Evolutionary conservation across 2,888 invertebrate genomes (phyloP).

Genomic region (Heliconius charithonia): DNA sequence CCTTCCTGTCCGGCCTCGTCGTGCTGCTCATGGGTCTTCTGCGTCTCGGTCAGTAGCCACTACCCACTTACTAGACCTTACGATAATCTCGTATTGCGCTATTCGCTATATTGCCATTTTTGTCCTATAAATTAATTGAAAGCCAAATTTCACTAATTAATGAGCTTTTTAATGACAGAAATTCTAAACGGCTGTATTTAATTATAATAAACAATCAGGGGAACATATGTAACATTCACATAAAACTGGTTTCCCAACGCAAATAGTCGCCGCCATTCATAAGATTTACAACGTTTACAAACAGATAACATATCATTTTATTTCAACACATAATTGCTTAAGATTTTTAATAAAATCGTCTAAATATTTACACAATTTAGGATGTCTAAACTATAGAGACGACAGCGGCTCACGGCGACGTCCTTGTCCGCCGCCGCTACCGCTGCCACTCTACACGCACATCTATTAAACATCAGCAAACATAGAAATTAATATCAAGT

Average conservation of each 20-base stretch:
- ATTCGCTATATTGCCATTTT: not conserved
- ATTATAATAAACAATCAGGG: not conserved
- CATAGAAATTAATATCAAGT: too few species aligned
- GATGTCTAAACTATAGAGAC: conserved; percentile 18
- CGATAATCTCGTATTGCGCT: not conserved
- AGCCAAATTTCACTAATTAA: not conserved
- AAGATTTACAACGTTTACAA: conserved; percentile 20
- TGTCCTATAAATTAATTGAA: not conserved
- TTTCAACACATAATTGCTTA: conserved; percentile 28
- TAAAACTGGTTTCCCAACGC: conserved; percentile 19
- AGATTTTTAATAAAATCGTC: conserved; percentile 30
- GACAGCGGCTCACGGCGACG: conserved; percentile 5
- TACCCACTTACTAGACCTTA: not conserved
- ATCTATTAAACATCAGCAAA: too few species aligned
- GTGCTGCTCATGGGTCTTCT: conserved; percentile 92
- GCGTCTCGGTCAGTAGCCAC: conserved; percentile 86
- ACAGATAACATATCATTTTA: conserved; percentile 25
- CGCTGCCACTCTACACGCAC: not conserved
- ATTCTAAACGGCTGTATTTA: not conserved
- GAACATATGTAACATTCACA: conserved; percentile 6
- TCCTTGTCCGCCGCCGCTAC: not conserved
- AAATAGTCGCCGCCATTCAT: conserved; percentile 18
- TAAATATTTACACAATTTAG: conserved; percentile 35
- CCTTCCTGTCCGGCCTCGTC: conserved; percentile 90
- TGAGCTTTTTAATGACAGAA: not conserved